Evolutionary conservation across 2,888 invertebrate genomes (phyloP), one percentile per base, ranked within the genome.

Genomic region (Cantharis rufa): DNA sequence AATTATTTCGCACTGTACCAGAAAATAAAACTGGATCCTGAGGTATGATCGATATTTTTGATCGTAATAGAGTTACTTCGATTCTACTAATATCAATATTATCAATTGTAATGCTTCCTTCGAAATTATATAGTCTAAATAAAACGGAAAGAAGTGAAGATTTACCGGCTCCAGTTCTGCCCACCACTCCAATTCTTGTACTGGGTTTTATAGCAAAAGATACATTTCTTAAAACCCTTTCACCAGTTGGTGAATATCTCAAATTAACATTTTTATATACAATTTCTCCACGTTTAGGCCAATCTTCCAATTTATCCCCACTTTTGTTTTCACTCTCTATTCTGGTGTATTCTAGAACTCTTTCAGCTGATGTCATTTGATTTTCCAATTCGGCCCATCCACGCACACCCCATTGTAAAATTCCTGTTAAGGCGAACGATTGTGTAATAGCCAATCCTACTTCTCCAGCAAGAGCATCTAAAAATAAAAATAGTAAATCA

Each of bases 281-380:
- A 18, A 96, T 89, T 80, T 89, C 90, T 1, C 95, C 96, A 15
- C 90, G 86, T 32, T 90, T 89, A 0, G 96, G 95, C 96, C 96
- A 96, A 0, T 91, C 89, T 13, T 90, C 89, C 21, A 92, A 91
- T 27, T 93, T 93, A 81, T 72, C 71, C 7, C 86, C 86, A 63
- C 74, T 71, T n/a, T 80, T 79, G 13, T 81, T 77, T 82, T 89
- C 89, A 7, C 83, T 82, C 77, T 89, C 87, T 10, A 92, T 84
- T n/a, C 89, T 86, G 1, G 90, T 84, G 71, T 88, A 88, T 80
- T 88, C 88, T 27, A 86, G 66, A 0, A 94, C 91, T 86, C 97
- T 91, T 88, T 98, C 98, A 0, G 98, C 97, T 10, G 95, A 94
- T 2, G 95, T 96, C 95, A 96, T 95, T 82, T 93, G 93, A 84